These are phyloP conservation scores for Calyptomena viridis DNA, from an alignment of 2,113 vertebrate genomes.

Conservation along the genomic window DNA sequence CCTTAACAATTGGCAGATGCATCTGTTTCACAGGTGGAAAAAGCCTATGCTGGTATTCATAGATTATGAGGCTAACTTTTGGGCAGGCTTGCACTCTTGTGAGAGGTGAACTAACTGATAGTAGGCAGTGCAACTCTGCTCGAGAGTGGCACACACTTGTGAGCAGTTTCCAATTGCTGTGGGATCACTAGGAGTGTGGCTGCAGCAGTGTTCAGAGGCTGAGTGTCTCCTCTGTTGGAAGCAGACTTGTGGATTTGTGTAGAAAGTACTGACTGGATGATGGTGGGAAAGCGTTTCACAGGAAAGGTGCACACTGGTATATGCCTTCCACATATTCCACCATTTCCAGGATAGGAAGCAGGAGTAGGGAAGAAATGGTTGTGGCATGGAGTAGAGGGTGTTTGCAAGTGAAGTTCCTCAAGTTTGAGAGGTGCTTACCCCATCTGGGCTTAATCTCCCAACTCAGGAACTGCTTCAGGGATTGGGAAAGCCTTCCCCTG, in stretches of 20 bases:
- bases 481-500: neutral
- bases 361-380: neutral
- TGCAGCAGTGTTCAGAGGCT: neutral
- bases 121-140: neutral
- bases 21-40: neutral
- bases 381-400: neutral
- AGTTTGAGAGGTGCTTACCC: neutral
- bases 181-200: neutral
- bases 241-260: neutral
- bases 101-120: neutral
- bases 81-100: neutral
- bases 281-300: accelerated
- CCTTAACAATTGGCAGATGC: neutral
- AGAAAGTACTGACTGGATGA: neutral
- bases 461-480: neutral
- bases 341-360: neutral
- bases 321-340: neutral
- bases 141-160: neutral
- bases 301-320: neutral
- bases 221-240: neutral
- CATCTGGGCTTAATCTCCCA: neutral
- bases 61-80: neutral
- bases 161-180: neutral
- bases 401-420: neutral
- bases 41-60: neutral